A percentile compares a stretch with the other conserved stretches of the same genome.
These are phyloP conservation scores for Sinhomidia bicolor DNA, from an alignment of 2,888 invertebrate species.

Conservation along the genomic window DNA sequence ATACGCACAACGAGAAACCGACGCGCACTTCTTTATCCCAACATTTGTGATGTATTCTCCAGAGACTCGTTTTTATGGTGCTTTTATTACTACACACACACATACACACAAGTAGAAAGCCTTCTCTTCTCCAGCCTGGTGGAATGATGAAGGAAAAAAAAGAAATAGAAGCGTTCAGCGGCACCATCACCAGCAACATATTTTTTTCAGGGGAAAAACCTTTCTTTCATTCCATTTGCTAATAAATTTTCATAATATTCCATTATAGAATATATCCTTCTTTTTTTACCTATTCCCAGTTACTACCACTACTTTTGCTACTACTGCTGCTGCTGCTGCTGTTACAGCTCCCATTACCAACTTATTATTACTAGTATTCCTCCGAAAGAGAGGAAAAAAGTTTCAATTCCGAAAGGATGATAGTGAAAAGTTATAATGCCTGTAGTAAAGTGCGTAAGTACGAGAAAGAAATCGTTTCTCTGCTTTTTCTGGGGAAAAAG, in stretches of 20 bases:
- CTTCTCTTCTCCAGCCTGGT: too few relatives aligned
- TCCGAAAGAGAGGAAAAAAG: neutral
- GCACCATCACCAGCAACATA: neutral
- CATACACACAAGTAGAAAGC: constrained; percentile 39
- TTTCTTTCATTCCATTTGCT: constrained; percentile 23
- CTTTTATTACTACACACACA: constrained; percentile 37
- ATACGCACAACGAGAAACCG: neutral
- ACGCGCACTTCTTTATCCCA: neutral
- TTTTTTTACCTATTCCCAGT: too few relatives aligned
- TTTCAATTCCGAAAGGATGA: constrained; percentile 7
- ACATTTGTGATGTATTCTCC: constrained; percentile 46
- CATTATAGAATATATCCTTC: constrained; percentile 13
- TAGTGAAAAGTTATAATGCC: neutral
- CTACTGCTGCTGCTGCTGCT: too few relatives aligned
- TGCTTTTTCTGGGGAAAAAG: constrained; percentile 28
- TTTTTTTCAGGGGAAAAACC: neutral
- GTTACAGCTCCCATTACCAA: too few relatives aligned
- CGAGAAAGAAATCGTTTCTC: constrained; percentile 6
- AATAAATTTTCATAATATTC: constrained; percentile 25
- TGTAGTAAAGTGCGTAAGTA: neutral
- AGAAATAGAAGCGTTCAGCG: constrained; percentile 15
- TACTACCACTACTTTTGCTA: too few relatives aligned
- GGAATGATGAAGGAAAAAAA: constrained; percentile 19
- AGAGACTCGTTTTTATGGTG: constrained; percentile 32
- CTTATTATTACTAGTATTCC: neutral